Evolutionary conservation across 2,888 invertebrate species (phyloP).

Genomic region (Psylliodes chrysocephalus): DNA sequence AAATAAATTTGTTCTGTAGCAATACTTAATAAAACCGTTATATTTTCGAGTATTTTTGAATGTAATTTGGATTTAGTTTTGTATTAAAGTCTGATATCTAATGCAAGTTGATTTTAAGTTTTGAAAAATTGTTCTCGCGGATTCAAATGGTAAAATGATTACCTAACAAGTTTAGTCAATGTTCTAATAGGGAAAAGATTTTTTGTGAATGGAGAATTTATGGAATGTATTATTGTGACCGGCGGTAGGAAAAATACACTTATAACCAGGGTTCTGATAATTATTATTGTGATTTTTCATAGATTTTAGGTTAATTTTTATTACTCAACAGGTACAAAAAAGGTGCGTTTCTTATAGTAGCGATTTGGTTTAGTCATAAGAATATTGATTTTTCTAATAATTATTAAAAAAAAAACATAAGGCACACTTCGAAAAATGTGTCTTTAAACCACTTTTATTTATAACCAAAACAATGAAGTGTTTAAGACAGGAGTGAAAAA

Average conservation of each 20-base stretch:
- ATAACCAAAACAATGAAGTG: too few species aligned
- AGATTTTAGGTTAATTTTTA: slow-evolving; percentile 42
- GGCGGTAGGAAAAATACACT: slow-evolving; percentile 39
- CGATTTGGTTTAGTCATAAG: slow-evolving; percentile 31
- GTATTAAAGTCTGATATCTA: slow-evolving; percentile 3
- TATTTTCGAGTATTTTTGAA: not conserved
- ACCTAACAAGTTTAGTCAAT: slow-evolving; percentile 44
- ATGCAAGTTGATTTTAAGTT: not conserved
- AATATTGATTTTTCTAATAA: slow-evolving; percentile 20
- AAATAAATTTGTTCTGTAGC: too few species aligned
- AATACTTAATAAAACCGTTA: too few species aligned
- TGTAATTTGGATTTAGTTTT: not conserved
- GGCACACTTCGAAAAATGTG: not conserved
- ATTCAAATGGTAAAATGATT: slow-evolving; percentile 20
- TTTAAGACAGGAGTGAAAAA: too few species aligned
- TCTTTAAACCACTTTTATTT: not conserved
- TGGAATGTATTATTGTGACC: slow-evolving; percentile 36
- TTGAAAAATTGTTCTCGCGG: not conserved
- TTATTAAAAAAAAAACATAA: not conserved
- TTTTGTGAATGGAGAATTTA: slow-evolving; percentile 32
- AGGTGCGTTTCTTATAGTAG: slow-evolving; percentile 38
- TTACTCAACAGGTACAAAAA: slow-evolving; percentile 45
- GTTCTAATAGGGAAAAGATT: slow-evolving; percentile 27
- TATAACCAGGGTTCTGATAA: slow-evolving; percentile 50
- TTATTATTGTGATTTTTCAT: slow-evolving; percentile 48